Percentiles rank a stretch among this genome's conserved stretches.
These are phyloP conservation scores for Hassar affinis DNA, from an alignment of 2,113 vertebrate species.

Conservation along the genomic window DNA sequence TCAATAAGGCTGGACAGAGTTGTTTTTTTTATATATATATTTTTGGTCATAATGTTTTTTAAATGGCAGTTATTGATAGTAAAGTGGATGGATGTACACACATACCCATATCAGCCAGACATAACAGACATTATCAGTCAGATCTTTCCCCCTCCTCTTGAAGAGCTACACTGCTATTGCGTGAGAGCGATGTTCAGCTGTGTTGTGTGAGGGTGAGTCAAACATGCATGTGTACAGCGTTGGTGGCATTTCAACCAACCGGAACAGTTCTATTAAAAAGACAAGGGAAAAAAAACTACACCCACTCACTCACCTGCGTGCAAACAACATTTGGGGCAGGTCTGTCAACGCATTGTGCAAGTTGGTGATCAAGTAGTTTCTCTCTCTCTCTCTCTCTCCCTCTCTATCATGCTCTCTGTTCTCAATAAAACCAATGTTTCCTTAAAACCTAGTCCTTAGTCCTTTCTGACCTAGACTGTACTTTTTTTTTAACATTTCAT, in stretches of 20 bases:
- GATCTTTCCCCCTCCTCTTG: conserved; percentile 30
- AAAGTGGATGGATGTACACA: conserved; percentile 15
- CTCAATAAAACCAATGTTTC: background rate
- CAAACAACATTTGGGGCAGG: conserved; percentile 49
- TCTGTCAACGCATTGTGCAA: conserved; percentile 50
- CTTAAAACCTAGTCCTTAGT: background rate
- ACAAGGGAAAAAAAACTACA: conserved; percentile 43
- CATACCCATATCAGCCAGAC: conserved; percentile 42
- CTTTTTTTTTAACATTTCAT: background rate
- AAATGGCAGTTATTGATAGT: background rate
- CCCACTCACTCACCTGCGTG: conserved; percentile 60
- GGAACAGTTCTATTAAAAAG: conserved; percentile 46
- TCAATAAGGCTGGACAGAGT: background rate
- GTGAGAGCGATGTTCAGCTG: conserved; percentile 53
- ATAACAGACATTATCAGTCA: conserved; percentile 52
- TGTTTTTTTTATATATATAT: background rate
- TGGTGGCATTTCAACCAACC: conserved; percentile 60
- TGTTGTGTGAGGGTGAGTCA: conserved; percentile 49
- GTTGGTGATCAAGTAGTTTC: conserved; percentile 33
- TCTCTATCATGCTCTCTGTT: background rate
- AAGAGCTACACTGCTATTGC: conserved; percentile 51
- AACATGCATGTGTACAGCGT: conserved; percentile 55
- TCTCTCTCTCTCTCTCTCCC: background rate
- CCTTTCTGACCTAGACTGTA: background rate
- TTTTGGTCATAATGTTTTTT: background rate